Conservation (phyloP, 2,797 vertebrate genomes). For the Furcifer pardalis region DNA sequence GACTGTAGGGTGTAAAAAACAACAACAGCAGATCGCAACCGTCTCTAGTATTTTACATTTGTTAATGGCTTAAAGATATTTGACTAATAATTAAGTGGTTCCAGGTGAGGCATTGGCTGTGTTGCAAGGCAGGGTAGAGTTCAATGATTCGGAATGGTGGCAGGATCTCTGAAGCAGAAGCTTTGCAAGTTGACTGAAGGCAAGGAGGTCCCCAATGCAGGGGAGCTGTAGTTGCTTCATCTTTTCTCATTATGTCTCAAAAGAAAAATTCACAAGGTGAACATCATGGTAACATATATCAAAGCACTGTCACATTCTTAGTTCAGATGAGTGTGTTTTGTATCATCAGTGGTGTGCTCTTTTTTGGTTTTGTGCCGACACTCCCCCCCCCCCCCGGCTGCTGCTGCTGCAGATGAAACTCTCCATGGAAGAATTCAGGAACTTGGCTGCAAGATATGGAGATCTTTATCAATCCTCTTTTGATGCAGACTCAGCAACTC, state of each 20-base stretch:
- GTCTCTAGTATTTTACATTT: too few relatives aligned
- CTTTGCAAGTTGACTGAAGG: neutral
- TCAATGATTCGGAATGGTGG: neutral
- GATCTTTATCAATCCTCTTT: constrained; percentile 97
- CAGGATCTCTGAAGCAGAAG: neutral
- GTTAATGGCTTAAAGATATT: too few relatives aligned
- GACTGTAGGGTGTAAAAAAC: too few relatives aligned
- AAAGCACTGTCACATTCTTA: neutral
- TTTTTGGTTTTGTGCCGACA: constrained; percentile 12
- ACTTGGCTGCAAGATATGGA: constrained; percentile 88
- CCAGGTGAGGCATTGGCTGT: neutral
- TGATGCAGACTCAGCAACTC: constrained; percentile 92
- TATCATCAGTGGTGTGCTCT: neutral
- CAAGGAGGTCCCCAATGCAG: neutral
- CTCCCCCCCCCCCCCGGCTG: neutral
- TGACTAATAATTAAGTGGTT: too few relatives aligned
- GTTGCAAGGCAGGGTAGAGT: neutral
- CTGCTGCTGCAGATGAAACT: constrained; percentile 87
- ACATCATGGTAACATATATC: neutral
- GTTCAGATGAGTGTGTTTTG: neutral
- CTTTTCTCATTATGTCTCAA: neutral
- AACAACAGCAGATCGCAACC: too few relatives aligned
- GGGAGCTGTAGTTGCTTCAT: too few relatives aligned
- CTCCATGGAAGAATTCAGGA: constrained; percentile 95
- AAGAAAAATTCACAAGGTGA: neutral